These are phyloP conservation scores for Allobates femoralis DNA, from an alignment of 2,797 vertebrate species.

Conservation along the genomic window DNA sequence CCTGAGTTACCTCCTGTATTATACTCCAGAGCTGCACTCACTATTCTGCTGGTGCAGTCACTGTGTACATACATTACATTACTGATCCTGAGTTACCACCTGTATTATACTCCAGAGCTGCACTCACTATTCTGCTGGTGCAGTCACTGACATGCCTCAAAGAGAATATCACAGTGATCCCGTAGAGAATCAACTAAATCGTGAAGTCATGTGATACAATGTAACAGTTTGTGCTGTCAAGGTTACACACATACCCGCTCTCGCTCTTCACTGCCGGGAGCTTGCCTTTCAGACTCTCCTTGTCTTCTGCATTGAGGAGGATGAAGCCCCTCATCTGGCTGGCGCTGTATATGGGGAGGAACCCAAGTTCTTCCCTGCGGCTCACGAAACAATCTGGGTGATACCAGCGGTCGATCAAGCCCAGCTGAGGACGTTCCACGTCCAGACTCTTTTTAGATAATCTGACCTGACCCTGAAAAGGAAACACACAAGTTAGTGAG, in stretches of 20 bases:
- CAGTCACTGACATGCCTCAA: no score
- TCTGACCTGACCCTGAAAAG: conserved; percentile 85
- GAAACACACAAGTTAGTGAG: background rate
- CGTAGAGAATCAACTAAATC: no score
- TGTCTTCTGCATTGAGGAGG: conserved; percentile 84
- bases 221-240: background rate
- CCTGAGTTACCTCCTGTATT: no score
- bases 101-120: no score
- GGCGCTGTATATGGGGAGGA: conserved; percentile 83
- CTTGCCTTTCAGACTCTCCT: conserved; percentile 90
- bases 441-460: conserved; percentile 95
- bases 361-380: conserved; percentile 85
- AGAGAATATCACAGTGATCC: no score
- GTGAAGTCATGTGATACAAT: background rate
- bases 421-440: conserved; percentile 93
- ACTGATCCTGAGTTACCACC: no score
- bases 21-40: no score
- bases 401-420: conserved; percentile 98
- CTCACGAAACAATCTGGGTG: conserved; percentile 90
- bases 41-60: no score
- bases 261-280: conserved; percentile 87
- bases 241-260: conserved; percentile 75
- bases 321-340: conserved; percentile 89
- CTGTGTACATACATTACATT: no score
- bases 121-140: no score